Base-by-base conservation (phyloP, 1,140 invertebrate genomes). In the Neelides sp. region DNA sequence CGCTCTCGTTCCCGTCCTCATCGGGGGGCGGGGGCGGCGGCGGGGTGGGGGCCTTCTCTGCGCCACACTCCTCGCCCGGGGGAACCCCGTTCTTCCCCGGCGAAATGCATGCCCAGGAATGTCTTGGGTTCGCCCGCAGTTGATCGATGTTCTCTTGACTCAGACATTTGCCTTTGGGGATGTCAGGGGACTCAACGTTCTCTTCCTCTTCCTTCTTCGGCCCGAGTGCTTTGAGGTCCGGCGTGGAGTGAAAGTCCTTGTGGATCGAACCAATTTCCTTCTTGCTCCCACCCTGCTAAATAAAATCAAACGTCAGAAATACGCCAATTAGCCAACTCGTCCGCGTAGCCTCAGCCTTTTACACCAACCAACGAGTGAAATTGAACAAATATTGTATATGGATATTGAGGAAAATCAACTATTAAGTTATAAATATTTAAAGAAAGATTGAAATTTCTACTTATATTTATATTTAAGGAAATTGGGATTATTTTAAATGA, bases 201-300 rank as follows among this genome's bases (percentile, higher is more conserved):
- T 19, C 28, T 23, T 5, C 27, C 41, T 43, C 13, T 32, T 42
- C 1, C 22, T 19, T 27, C 36, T 39, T n/a, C 42, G 22, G 10
- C 20, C 41, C 28, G 23, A 52, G 51, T 7, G 36, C 54, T 39
- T 67, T 64, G 23, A 90, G 65, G 68, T 92, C 86, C 0, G 88
- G 87, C 20, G 86, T 90, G 42, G 83, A 87, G 65, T 89, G 85
- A 69, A 89, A 92, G 53, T 83, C 81, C 48, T 87, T 76, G 56
- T 87, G 82, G 13, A 90, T 72, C 59, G 52, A 58, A 35, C 49
- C 53, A 12, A 54, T 19, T 36, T 61, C 59, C 32, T 61, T 61
- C n/a, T 50, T 40, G 32, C 57, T 61, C 5, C 57, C 15, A 5
- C 48, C 52, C 13, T 51, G 52, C 55, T 60, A 44, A n/a, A n/a